Evolutionary conservation across 2,797 vertebrate species (phyloP).

Genomic region (Onychomys leucogaster): DNA sequence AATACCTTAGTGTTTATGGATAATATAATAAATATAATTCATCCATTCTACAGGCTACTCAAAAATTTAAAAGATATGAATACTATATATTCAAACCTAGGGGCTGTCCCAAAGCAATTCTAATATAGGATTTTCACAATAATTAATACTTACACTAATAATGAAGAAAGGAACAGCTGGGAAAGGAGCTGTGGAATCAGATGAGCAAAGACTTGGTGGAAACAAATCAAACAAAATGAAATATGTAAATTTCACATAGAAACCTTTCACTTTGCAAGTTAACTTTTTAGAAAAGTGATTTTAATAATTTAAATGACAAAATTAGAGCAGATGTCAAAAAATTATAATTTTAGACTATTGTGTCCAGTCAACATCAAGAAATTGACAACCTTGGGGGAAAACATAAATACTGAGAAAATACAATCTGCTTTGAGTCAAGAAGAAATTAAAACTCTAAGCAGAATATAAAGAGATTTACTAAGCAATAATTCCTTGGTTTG

Average conservation of each 20-base stretch:
- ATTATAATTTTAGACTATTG: not conserved
- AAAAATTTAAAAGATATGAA: not conserved
- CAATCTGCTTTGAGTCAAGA: not conserved
- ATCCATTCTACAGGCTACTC: not conserved
- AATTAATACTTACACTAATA: not conserved
- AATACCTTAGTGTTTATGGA: too few species aligned
- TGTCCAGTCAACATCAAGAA: not conserved
- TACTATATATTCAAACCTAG: not conserved
- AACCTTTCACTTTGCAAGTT: not conserved
- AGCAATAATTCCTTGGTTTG: not conserved
- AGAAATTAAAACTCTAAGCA: not conserved
- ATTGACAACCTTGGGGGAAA: not conserved
- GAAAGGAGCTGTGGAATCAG: not conserved
- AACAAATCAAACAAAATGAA: not conserved
- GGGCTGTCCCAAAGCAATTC: not conserved
- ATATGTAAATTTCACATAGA: not conserved
- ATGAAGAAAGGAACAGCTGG: not conserved
- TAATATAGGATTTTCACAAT: not conserved
- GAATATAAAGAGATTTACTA: not conserved
- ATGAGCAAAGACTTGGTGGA: not conserved
- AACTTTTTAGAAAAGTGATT: not conserved
- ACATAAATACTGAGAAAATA: not conserved
- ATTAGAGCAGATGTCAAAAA: not conserved
- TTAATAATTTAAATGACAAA: not conserved
- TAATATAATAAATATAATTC: not conserved